These are phyloP conservation scores for Dromas ardeola DNA, from an alignment of 2,113 vertebrate genomes.

Conservation along the genomic window DNA sequence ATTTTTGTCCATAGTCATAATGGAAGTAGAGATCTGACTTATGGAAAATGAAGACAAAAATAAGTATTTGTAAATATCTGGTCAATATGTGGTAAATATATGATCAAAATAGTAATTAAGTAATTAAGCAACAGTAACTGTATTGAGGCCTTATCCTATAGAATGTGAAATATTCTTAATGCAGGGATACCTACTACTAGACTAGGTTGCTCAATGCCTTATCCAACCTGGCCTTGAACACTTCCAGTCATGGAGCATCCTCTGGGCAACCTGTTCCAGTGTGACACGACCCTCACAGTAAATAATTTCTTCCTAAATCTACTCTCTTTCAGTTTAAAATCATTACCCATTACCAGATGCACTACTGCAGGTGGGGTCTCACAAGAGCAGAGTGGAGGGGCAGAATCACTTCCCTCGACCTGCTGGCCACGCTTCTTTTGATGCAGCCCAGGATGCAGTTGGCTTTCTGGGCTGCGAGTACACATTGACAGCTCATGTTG, in stretches of 20 bases:
- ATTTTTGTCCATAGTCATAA: not conserved
- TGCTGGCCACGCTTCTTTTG: too few species aligned
- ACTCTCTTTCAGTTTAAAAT: not conserved
- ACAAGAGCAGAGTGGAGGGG: not conserved
- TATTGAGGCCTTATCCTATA: not conserved
- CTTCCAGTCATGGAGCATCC: not conserved
- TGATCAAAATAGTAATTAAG: not conserved
- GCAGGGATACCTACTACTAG: not conserved
- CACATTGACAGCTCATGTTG: too few species aligned
- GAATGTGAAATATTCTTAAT: not conserved
- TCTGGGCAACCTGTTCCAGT: not conserved
- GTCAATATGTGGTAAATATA: not conserved
- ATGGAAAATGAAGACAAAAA: not conserved
- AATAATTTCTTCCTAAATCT: not conserved
- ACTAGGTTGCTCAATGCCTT: not conserved
- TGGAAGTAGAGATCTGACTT: not conserved
- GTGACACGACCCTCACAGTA: not conserved
- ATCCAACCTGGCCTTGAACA: not conserved
- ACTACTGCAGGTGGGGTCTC: not conserved
- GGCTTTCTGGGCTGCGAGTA: not conserved
- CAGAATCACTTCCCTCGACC: not conserved
- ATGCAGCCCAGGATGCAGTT: not conserved
- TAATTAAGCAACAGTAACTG: not conserved
- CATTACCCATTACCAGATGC: not conserved
- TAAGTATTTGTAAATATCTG: not conserved